Conservation (phyloP, 2,888 invertebrate species). For the Limnephilus marmoratus region DNA sequence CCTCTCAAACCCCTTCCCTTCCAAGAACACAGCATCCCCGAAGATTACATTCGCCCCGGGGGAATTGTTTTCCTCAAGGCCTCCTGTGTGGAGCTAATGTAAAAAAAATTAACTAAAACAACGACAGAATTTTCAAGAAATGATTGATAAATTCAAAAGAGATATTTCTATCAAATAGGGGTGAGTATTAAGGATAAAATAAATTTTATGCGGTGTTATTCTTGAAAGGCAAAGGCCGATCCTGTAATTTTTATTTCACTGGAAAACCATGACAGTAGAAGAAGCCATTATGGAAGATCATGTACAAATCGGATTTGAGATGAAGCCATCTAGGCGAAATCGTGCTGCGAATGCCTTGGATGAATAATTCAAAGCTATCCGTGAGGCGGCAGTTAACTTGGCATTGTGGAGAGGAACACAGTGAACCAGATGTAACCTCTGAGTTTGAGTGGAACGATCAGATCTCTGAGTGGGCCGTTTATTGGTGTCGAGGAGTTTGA, state of each 20-base stretch:
- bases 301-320: neutral
- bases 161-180: too few relatives aligned
- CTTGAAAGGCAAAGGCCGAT: neutral
- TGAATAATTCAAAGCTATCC: slow-evolving; percentile 34
- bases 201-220: too few relatives aligned
- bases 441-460: neutral
- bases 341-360: slow-evolving; percentile 25
- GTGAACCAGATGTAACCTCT: neutral
- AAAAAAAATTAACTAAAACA: too few relatives aligned
- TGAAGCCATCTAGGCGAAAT: slow-evolving; percentile 8
- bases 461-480: neutral
- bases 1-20: too few relatives aligned
- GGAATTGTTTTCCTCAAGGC: too few relatives aligned
- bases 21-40: too few relatives aligned
- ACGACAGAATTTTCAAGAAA: too few relatives aligned
- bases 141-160: too few relatives aligned
- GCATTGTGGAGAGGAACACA: neutral
- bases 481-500: neutral
- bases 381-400: slow-evolving; percentile 12
- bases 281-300: neutral
- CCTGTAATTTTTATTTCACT: neutral
- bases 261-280: slow-evolving; percentile 14
- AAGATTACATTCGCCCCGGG: too few relatives aligned
- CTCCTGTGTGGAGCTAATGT: too few relatives aligned
- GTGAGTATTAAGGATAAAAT: too few relatives aligned